Percentiles rank a stretch among this genome's conserved stretches.
phyloP scores from a whole-genome alignment of 2,797 vertebrate genomes.

The Apodemus agrarius region DNA sequence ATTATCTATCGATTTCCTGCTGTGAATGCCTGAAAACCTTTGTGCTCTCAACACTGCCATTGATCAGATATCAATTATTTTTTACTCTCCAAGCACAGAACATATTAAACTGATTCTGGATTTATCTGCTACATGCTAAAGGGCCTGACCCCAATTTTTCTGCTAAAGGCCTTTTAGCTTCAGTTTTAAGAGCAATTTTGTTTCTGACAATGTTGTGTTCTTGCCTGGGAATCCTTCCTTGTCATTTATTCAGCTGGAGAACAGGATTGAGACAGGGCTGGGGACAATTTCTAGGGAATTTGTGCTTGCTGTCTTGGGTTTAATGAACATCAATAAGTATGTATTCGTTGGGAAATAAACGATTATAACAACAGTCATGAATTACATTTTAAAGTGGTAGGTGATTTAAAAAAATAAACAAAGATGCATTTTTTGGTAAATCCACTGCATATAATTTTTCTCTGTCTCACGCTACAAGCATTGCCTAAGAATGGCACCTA shows the following conservation, averaged over 20 bases:
- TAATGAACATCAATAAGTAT: conserved; percentile 11
- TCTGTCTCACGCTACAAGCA: background rate
- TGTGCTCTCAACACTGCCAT: conserved; percentile 26
- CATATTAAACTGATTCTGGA: conserved; percentile 64
- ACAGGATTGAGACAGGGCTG: background rate
- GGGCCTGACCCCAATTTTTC: conserved; percentile 78
- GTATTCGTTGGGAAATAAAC: background rate
- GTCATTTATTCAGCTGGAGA: conserved; percentile 64
- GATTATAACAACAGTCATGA: background rate
- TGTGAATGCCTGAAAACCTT: conserved; percentile 61
- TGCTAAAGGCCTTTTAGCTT: conserved; percentile 75
- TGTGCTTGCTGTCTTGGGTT: background rate
- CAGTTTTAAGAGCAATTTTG: conserved; percentile 75
- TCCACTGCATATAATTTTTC: background rate
- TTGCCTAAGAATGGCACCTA: background rate
- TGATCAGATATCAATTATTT: conserved; percentile 75
- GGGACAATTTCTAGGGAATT: conserved; percentile 2
- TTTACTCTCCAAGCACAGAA: conserved; percentile 62
- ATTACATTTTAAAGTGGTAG: conserved; percentile 52
- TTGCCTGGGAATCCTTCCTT: conserved; percentile 31
- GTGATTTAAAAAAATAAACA: conserved; percentile 10
- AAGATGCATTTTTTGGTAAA: background rate
- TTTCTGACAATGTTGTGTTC: conserved; percentile 61
- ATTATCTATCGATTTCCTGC: conserved; percentile 74
- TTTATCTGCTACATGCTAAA: conserved; percentile 73